Conservation (phyloP, 2,797 vertebrate genomes). For the Xyrichtys novacula region DNA sequence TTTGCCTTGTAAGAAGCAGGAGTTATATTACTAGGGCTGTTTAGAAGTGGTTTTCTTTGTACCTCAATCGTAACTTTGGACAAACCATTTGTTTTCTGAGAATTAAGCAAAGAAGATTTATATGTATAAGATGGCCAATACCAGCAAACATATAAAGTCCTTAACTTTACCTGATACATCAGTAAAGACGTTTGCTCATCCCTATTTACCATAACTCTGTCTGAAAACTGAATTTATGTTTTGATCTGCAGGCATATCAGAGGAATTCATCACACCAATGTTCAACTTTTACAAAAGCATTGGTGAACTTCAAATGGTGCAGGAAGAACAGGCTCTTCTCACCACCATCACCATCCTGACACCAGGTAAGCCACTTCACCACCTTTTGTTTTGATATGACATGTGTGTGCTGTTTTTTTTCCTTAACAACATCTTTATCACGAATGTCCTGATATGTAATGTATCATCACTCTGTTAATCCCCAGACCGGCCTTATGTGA, state of each 20-base stretch:
- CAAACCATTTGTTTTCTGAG: too few relatives aligned
- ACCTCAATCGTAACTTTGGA: too few relatives aligned
- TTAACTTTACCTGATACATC: too few relatives aligned
- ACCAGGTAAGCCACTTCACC: constrained; percentile 62
- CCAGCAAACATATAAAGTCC: too few relatives aligned
- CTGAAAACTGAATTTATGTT: not conserved
- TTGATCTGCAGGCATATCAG: constrained; percentile 89
- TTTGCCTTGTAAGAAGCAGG: too few relatives aligned
- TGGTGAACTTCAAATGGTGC: constrained; percentile 92
- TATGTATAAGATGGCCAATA: too few relatives aligned
- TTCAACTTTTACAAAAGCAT: constrained; percentile 98
- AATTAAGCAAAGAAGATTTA: too few relatives aligned
- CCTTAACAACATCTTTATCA: not conserved
- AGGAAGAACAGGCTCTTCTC: constrained; percentile 95
- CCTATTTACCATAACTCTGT: too few relatives aligned
- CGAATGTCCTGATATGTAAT: not conserved
- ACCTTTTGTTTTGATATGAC: not conserved
- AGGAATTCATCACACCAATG: constrained; percentile 96
- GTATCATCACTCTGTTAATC: not conserved
- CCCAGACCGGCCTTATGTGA: constrained; percentile 94
- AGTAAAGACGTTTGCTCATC: too few relatives aligned
- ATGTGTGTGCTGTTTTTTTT: too few relatives aligned
- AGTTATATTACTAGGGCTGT: too few relatives aligned
- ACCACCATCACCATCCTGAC: constrained; percentile 94
- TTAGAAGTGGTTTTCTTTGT: too few relatives aligned